Conservation (phyloP, 2,888 invertebrate genomes). For the Mythimna ferrago region DNA sequence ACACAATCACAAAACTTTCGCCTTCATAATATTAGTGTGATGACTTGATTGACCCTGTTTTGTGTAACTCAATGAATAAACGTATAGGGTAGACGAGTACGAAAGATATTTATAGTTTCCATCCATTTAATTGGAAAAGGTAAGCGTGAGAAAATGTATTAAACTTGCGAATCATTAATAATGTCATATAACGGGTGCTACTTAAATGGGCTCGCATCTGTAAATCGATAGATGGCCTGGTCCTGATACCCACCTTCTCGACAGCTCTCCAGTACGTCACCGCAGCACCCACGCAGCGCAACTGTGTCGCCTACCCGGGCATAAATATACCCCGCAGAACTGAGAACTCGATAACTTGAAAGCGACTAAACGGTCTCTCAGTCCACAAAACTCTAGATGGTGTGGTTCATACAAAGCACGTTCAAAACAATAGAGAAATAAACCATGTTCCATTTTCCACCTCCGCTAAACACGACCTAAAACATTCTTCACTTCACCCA, state of each 20-base stretch:
- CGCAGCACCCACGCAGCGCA: slow-evolving; percentile 74
- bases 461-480: slow-evolving; percentile 73
- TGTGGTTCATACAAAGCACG: slow-evolving; percentile 76
- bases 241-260: slow-evolving; percentile 66
- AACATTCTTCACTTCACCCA: slow-evolving; percentile 69
- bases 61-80: neutral
- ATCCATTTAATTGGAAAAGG: neutral
- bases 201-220: slow-evolving; percentile 46
- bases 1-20: too few species aligned
- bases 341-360: slow-evolving; percentile 79
- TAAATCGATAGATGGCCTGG: slow-evolving; percentile 67
- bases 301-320: slow-evolving; percentile 69
- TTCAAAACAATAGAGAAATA: slow-evolving; percentile 86
- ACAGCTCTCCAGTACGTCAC: slow-evolving; percentile 66
- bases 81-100: neutral
- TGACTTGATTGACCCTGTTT: neutral
- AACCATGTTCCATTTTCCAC: slow-evolving; percentile 81
- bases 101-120: neutral
- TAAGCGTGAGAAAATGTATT: slow-evolving; percentile 10
- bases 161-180: slow-evolving; percentile 12
- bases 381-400: slow-evolving; percentile 67
- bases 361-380: slow-evolving; percentile 70
- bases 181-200: slow-evolving; percentile 19
- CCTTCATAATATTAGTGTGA: neutral
- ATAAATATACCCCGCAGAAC: slow-evolving; percentile 76